Conservation (phyloP, 64 coral and sea anemone genomes). For the Porites australiensis region DNA sequence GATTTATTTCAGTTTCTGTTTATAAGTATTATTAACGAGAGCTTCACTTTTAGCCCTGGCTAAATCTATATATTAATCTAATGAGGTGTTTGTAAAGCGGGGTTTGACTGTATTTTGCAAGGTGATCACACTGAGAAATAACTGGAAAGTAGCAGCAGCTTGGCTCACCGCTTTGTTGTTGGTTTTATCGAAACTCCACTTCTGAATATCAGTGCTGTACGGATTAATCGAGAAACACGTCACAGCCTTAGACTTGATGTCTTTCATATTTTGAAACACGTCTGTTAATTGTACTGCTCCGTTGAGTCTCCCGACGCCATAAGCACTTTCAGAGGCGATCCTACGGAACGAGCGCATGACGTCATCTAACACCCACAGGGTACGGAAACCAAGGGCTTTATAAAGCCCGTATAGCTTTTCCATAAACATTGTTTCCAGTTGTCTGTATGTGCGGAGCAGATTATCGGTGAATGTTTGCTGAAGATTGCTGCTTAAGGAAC, state of each 20-base stretch:
- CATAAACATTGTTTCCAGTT: background rate
- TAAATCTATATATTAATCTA: no score
- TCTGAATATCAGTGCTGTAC: background rate
- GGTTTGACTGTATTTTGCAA: no score
- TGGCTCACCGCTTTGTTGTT: background rate
- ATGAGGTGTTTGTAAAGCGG: no score
- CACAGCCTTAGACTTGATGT: background rate
- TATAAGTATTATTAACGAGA: no score
- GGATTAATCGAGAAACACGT: background rate
- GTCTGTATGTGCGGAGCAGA: background rate
- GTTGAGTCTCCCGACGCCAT: background rate
- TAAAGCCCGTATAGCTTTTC: background rate
- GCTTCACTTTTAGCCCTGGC: no score
- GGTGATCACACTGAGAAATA: no score
- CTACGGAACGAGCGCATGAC: background rate
- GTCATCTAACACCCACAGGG: background rate
- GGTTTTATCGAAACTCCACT: background rate
- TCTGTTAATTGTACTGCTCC: background rate
- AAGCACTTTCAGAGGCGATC: background rate
- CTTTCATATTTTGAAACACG: background rate
- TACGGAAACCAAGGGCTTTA: background rate
- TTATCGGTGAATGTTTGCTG: background rate
- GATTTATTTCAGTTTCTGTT: no score
- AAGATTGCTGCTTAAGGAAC: background rate
- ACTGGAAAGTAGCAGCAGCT: background rate